Evolutionary conservation across 2,797 vertebrate genomes (phyloP).

Genomic region (Pseudochromis fuscus): DNA sequence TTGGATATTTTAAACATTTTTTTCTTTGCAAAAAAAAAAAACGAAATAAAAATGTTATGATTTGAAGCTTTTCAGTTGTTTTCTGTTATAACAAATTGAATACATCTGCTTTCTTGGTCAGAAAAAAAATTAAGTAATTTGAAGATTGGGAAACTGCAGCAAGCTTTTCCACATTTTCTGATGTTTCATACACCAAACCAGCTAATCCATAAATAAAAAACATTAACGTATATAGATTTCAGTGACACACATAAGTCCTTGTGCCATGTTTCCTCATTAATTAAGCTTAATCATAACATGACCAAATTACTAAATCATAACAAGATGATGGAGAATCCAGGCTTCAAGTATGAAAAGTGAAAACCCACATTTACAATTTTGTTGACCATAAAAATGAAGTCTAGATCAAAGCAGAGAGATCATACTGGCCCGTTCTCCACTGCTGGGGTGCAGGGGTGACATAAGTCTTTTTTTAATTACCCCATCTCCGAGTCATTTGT

Average conservation of each 20-base stretch:
- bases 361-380: constrained; percentile 42
- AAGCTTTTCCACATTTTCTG: neutral
- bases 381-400: constrained; percentile 46
- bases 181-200: neutral
- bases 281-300: neutral
- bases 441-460: constrained; percentile 27
- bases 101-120: neutral
- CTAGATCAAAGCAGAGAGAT: constrained; percentile 63
- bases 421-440: constrained; percentile 22
- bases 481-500: constrained; percentile 89
- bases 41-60: neutral
- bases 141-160: neutral
- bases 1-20: too few relatives aligned
- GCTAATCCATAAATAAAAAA: too few relatives aligned
- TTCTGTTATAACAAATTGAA: neutral
- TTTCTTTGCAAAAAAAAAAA: too few relatives aligned
- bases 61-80: neutral
- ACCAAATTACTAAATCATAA: constrained; percentile 3
- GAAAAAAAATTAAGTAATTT: too few relatives aligned
- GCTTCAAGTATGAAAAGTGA: neutral
- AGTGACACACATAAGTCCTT: neutral
- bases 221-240: too few relatives aligned
- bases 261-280: neutral
- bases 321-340: neutral
- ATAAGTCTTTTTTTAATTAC: constrained; percentile 89